Percentiles rank a stretch among this genome's conserved stretches.
Conservation (phyloP, 1,140 invertebrate species). For the Temnothorax curvispinosus region DNA sequence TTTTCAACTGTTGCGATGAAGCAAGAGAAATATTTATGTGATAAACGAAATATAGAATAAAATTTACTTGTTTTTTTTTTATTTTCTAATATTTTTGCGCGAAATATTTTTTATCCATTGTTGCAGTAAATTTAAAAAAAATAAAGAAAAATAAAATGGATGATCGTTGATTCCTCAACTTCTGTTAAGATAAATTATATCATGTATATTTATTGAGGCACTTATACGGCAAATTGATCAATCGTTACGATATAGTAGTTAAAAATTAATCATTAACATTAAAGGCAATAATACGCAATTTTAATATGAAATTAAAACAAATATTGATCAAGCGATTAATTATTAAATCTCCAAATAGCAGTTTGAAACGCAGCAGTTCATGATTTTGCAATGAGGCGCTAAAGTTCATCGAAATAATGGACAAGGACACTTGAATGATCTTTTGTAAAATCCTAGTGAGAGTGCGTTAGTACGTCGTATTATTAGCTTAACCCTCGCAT, state of each 20-base stretch:
- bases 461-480: constrained; percentile 31
- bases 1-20: not conserved
- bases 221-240: not conserved
- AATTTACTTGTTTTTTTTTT: not conserved
- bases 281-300: not conserved
- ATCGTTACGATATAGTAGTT: not conserved
- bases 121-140: not conserved
- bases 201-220: not conserved
- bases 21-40: not conserved
- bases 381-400: not conserved
- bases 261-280: not conserved
- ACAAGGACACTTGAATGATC: constrained; percentile 38
- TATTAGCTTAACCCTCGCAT: constrained; percentile 50
- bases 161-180: not conserved
- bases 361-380: not conserved
- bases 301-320: constrained; percentile 25
- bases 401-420: constrained; percentile 14
- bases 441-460: constrained; percentile 6
- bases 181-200: constrained; percentile 10
- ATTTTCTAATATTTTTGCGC: not conserved
- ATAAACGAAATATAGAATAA: not conserved
- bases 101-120: not conserved
- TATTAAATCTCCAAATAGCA: not conserved
- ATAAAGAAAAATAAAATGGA: not conserved
- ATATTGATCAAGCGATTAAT: not conserved